A percentile compares a stretch with the other conserved stretches of the same genome.
These are phyloP conservation scores for Lates japonicus DNA, from an alignment of 2,797 vertebrate genomes.

Conservation along the genomic window DNA sequence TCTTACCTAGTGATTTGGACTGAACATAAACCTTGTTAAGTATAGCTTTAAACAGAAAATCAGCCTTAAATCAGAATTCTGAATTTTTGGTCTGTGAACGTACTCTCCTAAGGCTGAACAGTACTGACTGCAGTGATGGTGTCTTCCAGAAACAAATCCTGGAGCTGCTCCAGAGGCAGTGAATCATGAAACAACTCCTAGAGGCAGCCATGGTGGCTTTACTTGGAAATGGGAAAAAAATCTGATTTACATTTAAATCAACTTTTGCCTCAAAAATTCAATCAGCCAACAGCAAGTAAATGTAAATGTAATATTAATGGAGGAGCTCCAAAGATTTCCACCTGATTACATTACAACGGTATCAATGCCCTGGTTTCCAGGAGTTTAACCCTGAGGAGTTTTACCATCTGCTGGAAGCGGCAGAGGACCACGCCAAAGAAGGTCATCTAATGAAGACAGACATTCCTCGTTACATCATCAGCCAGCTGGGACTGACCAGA, in stretches of 20 bases:
- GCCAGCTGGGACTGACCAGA: conserved; percentile 92
- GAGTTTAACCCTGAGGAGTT: conserved; percentile 96
- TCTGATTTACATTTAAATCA: conserved; percentile 2
- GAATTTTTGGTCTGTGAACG: not conserved
- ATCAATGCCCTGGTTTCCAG: conserved; percentile 71
- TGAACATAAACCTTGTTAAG: not conserved
- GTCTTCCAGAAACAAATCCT: conserved; percentile 16
- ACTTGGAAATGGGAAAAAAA: not conserved
- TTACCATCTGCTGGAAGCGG: conserved; percentile 93
- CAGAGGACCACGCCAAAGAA: conserved; percentile 94
- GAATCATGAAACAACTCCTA: conserved; percentile 22
- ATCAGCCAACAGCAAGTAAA: not conserved
- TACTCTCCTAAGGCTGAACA: conserved; percentile 11
- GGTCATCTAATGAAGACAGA: conserved; percentile 94
- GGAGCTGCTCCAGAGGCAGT: conserved; percentile 35
- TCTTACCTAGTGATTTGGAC: not conserved
- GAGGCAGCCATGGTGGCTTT: not conserved
- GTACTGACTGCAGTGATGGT: conserved; percentile 7
- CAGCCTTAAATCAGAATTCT: not conserved
- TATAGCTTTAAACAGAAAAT: not conserved
- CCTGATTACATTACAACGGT: not conserved
- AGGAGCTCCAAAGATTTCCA: conserved; percentile 1
- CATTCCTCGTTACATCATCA: conserved; percentile 96
- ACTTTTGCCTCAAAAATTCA: not conserved
- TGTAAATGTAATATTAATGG: not conserved